phyloP scores from a whole-genome alignment of 2,113 vertebrate genomes.

The Odocoileus hemionus region DNA sequence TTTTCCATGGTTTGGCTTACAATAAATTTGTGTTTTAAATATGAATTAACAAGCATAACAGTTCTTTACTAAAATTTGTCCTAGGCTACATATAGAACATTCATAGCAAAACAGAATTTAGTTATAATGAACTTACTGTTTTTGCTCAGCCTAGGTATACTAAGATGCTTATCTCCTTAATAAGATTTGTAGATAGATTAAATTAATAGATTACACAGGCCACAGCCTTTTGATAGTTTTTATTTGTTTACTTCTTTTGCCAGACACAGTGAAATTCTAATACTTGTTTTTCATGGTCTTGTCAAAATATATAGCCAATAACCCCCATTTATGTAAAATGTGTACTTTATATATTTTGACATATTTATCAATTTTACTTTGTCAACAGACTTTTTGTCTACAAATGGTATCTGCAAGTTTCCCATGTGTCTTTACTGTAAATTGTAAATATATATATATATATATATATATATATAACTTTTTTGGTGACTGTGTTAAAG shows the following conservation, averaged over 20 bases:
- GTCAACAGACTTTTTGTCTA: background rate
- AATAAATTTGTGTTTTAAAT: background rate
- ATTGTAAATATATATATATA: background rate
- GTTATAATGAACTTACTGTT: background rate
- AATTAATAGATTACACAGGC: background rate
- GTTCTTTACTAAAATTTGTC: background rate
- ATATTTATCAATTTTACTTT: background rate
- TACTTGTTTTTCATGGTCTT: background rate
- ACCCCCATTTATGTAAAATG: background rate
- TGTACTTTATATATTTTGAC: background rate
- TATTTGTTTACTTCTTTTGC: background rate
- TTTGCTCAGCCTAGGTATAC: background rate
- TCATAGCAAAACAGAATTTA: slow-evolving; percentile 20
- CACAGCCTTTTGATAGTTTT: background rate
- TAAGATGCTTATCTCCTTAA: background rate
- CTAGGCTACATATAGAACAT: background rate
- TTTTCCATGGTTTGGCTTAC: background rate
- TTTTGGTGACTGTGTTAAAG: background rate
- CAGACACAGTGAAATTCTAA: background rate
- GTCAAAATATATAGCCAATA: background rate
- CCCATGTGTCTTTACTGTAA: background rate
- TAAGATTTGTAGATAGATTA: background rate
- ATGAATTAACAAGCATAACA: background rate
- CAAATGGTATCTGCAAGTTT: background rate
- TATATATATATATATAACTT: background rate